Percentiles rank a stretch among this genome's conserved stretches.
phyloP scores from a whole-genome alignment of 1,140 invertebrate species.

The Asbolus verrucosus region DNA sequence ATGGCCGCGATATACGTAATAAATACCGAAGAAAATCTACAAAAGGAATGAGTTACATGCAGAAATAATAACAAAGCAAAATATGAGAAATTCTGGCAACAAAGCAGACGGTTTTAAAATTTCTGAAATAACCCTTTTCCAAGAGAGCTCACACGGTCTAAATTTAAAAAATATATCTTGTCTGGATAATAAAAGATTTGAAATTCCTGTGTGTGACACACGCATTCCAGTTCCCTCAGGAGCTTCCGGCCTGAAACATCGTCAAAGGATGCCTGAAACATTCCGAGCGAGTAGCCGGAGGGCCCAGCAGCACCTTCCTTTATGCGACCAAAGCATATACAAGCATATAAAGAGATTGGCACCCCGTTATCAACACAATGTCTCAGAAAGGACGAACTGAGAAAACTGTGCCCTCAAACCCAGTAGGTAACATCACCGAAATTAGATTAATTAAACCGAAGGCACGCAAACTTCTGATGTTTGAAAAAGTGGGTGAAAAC shows the following conservation, averaged over 20 bases:
- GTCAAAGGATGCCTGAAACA: constrained; percentile 41
- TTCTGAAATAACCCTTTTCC: constrained; percentile 8
- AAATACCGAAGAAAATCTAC: constrained; percentile 5
- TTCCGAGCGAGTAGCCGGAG: constrained; percentile 34
- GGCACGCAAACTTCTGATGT: constrained; percentile 13
- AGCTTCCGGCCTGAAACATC: constrained; percentile 38
- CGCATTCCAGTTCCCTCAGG: constrained; percentile 28
- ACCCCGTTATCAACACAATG: constrained; percentile 24
- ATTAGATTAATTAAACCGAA: constrained; percentile 42
- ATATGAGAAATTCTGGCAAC: neutral
- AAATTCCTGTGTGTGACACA: constrained; percentile 38
- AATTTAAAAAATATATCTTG: constrained; percentile 11
- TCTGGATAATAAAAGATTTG: constrained; percentile 31
- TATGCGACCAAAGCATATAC: constrained; percentile 36
- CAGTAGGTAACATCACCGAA: constrained; percentile 3
- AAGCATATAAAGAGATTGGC: constrained; percentile 31
- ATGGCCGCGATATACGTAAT: constrained; percentile 11
- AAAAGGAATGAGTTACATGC: neutral
- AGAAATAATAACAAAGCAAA: neutral
- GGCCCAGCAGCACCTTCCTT: constrained; percentile 22
- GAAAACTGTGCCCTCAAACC: constrained; percentile 10
- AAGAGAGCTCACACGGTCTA: neutral
- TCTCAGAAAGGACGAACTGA: constrained; percentile 14
- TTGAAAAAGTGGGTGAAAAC: too few species aligned
- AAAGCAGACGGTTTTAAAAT: neutral